Evolutionary conservation across 2,888 invertebrate species (phyloP).

Genomic region (Agrypnus murinus): DNA sequence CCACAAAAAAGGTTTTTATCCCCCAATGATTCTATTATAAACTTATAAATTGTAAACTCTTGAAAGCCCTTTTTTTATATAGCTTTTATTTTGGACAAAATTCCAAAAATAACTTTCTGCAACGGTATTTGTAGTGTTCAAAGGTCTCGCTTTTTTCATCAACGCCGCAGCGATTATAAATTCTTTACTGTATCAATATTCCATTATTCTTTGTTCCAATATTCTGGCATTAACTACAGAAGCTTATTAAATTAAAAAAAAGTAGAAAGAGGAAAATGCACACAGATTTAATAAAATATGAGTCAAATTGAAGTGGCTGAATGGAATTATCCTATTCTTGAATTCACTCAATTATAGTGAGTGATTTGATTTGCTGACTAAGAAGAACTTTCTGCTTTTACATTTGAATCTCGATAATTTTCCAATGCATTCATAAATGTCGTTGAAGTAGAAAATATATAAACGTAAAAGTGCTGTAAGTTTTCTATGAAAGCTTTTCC

Average conservation of each 20-base stretch:
- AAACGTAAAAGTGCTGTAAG: neutral
- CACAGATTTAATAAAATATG: slow-evolving; percentile 2
- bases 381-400: slow-evolving; percentile 8
- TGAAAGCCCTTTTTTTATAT: no score
- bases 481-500: no score
- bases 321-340: slow-evolving; percentile 23
- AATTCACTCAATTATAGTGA: slow-evolving; percentile 26
- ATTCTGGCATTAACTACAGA: slow-evolving; percentile 11
- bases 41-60: no score
- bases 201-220: slow-evolving; percentile 11
- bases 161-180: no score
- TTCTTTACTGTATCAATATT: neutral
- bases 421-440: neutral
- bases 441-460: neutral
- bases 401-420: neutral
- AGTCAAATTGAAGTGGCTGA: slow-evolving; percentile 20
- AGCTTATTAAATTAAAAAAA: slow-evolving; percentile 22
- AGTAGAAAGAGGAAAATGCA: neutral
- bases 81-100: no score
- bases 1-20: no score
- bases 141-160: no score
- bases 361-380: slow-evolving; percentile 20
- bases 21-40: no score
- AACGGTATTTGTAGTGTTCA: no score
- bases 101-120: no score